Conservation (phyloP, 2,888 invertebrate genomes). For the Luperina testacea region DNA sequence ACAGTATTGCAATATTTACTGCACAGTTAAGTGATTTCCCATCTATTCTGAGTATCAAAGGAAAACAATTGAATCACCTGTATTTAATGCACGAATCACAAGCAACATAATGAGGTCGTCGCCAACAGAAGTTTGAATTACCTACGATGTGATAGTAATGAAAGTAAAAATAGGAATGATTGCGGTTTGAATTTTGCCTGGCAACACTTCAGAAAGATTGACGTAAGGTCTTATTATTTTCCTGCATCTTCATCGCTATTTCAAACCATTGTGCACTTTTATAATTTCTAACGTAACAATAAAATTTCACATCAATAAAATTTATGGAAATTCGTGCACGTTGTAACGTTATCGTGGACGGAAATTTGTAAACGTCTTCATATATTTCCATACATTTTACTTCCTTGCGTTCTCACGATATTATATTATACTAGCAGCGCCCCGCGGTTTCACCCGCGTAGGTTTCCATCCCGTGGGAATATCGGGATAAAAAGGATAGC, state of each 20-base stretch:
- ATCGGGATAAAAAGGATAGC: too few relatives aligned
- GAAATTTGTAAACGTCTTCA: too few relatives aligned
- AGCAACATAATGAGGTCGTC: slow-evolving; percentile 37
- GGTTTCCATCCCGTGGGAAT: too few relatives aligned
- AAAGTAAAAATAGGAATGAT: slow-evolving; percentile 7
- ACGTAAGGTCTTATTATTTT: slow-evolving; percentile 13
- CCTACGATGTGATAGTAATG: neutral
- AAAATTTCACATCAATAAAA: too few relatives aligned
- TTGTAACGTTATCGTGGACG: too few relatives aligned
- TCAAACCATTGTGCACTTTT: neutral
- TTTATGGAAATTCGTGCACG: too few relatives aligned
- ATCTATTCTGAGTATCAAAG: slow-evolving; percentile 50
- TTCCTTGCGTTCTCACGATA: too few relatives aligned
- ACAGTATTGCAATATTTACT: slow-evolving; percentile 43
- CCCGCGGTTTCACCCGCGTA: too few relatives aligned
- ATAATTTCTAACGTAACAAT: too few relatives aligned
- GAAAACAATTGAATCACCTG: slow-evolving; percentile 58
- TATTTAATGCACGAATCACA: slow-evolving; percentile 20
- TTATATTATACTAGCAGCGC: too few relatives aligned
- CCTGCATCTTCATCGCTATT: neutral
- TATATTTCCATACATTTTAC: too few relatives aligned
- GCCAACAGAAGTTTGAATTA: slow-evolving; percentile 21
- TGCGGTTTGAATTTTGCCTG: slow-evolving; percentile 1
- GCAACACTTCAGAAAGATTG: slow-evolving; percentile 15
- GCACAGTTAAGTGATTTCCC: slow-evolving; percentile 43